Base-by-base conservation (phyloP, 2,888 invertebrate genomes). In the Eupeodes latifasciatus region DNA sequence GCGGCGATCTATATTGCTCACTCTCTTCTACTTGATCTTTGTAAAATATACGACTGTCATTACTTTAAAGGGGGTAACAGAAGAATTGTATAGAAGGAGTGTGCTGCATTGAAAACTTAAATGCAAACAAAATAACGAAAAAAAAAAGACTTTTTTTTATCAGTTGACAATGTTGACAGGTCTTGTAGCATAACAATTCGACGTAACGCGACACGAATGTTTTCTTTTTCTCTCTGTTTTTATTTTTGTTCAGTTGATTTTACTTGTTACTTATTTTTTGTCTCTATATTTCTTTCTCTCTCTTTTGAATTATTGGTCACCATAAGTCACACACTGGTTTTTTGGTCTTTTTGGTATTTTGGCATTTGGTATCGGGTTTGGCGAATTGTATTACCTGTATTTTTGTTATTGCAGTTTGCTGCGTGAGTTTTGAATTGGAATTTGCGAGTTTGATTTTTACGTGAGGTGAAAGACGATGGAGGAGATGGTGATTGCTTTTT, bases 131-230 rank as follows among this genome's bases (percentile, higher is more conserved):
- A 34, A 53, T 55, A 66, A 51, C 49, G n/a, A 49, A 0, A 57
- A 19, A n/a, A 40, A 16, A 19, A 44, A 62, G 53, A 19, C 55
- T 51, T 11, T 64, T 34, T 72, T 53, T 86, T 86, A 83, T 83
- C 86, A 79, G 83, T 83, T 83, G 83, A 86, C 79, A 87, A 79
- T 75, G 83, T 83, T 83, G 86, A 86, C 83, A 87, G 80, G 86
- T 59, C 86, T 87, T 76, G 55, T 80, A 59, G 83, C 83, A 83
- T 83, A 87, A 83, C 86, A 83, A 76, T 87, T 64, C 76, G 59
- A 83, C 80, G 83, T 76, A 87, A 87, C 71, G 49, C 72, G 64
- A 64, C 64, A 27, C 49, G 64, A 57, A 16, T 77, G 40, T 69
- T 78, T 27, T 78, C 36, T 59, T 59, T 59, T 59, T 59, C 59